Evolutionary conservation across 1,140 invertebrate genomes (phyloP).

Genomic region (Melitaea cinxia): DNA sequence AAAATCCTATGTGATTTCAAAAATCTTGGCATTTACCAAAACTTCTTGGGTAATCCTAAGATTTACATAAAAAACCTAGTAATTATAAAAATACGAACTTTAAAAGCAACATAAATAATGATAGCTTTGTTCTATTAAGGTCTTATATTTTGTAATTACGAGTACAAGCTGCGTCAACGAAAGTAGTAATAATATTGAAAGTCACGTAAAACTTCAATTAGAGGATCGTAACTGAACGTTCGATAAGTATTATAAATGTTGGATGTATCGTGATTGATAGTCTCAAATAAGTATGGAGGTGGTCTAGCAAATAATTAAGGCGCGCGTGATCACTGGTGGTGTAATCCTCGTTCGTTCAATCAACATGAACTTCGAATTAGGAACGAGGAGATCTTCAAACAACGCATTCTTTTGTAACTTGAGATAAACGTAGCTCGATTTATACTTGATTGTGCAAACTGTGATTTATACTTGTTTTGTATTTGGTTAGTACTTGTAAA

Average conservation of each 20-base stretch:
- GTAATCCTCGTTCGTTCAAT: constrained; percentile 43
- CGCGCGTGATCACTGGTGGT: constrained; percentile 30
- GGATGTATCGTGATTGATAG: constrained; percentile 42
- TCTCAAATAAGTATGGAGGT: constrained; percentile 27
- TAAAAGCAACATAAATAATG: not conserved
- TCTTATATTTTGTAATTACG: not conserved
- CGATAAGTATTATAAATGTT: constrained; percentile 38
- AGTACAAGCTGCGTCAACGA: not conserved
- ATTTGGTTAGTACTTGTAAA: not conserved
- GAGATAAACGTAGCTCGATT: constrained; percentile 25
- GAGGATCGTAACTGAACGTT: constrained; percentile 24
- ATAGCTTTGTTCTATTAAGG: not conserved
- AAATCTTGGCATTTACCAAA: too few relatives aligned
- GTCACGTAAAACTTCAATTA: not conserved
- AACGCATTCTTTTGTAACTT: constrained; percentile 35
- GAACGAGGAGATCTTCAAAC: constrained; percentile 43
- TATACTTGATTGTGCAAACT: constrained; percentile 22
- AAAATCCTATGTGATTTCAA: too few relatives aligned
- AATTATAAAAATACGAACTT: too few relatives aligned
- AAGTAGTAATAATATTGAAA: constrained; percentile 9
- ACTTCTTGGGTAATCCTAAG: too few relatives aligned
- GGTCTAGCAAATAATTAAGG: constrained; percentile 39
- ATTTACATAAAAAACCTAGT: too few relatives aligned
- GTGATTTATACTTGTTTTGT: constrained; percentile 10
- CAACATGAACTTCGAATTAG: constrained; percentile 46